These are phyloP conservation scores for Microcebus ravelobensis DNA, from an alignment of 2,113 vertebrate species.

Conservation along the genomic window DNA sequence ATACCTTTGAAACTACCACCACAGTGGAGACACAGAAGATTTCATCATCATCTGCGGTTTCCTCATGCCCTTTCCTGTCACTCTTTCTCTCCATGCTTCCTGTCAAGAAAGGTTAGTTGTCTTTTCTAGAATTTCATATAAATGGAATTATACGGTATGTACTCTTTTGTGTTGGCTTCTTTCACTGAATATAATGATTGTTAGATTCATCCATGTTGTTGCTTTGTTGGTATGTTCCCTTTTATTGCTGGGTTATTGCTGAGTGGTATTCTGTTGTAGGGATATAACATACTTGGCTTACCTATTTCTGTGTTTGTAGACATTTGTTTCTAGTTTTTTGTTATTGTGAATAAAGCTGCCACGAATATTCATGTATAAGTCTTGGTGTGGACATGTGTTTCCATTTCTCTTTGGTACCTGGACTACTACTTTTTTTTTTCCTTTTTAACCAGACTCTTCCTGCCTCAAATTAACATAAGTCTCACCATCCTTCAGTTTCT, in stretches of 20 bases:
- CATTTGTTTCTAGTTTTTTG: not conserved
- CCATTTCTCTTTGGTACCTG: slow-evolving; percentile 23
- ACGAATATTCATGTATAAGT: not conserved
- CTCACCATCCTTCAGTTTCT: not conserved
- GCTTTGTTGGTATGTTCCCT: not conserved
- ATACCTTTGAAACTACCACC: not conserved
- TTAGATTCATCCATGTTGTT: not conserved
- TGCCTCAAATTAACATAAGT: not conserved
- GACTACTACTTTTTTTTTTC: not conserved
- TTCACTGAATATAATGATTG: not conserved
- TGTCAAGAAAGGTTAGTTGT: not conserved
- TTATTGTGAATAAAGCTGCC: not conserved
- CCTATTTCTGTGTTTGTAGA: not conserved
- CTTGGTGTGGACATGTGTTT: not conserved
- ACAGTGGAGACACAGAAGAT: not conserved
- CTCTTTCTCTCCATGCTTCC: not conserved
- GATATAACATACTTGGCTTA: not conserved
- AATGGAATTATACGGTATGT: not conserved
- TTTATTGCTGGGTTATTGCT: not conserved
- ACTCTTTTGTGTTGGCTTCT: not conserved
- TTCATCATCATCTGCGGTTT: not conserved
- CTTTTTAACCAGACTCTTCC: not conserved
- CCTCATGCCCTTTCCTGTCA: not conserved
- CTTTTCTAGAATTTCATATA: not conserved
- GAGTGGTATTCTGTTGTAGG: not conserved